Conservation (phyloP, 2,888 invertebrate species). For the Dolomedes plantarius region DNA sequence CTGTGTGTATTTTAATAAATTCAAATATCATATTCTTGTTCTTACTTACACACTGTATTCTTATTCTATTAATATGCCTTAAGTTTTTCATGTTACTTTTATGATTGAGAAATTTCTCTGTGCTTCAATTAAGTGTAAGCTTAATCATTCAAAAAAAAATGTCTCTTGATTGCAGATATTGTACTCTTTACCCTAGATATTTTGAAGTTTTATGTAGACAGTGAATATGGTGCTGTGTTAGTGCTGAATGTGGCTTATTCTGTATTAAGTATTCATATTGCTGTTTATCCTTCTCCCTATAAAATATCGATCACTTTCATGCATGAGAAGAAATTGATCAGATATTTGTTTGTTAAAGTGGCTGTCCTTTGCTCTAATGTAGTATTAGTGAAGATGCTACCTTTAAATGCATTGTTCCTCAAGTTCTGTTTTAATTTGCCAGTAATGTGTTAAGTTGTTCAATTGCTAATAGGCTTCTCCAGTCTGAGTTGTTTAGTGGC, state of each 20-base stretch:
- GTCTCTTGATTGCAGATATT: no score
- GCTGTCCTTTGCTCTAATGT: background rate
- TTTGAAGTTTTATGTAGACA: no score
- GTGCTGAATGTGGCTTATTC: background rate
- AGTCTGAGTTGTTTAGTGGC: background rate
- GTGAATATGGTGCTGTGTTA: no score
- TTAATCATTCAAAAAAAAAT: no score
- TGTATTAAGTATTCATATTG: background rate
- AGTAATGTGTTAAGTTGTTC: background rate
- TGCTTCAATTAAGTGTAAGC: no score
- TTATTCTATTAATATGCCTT: no score
- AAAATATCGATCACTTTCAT: background rate
- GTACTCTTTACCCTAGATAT: no score
- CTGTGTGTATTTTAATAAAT: no score
- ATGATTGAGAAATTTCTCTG: no score
- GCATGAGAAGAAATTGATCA: background rate
- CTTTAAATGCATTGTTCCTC: background rate
- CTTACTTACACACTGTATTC: no score
- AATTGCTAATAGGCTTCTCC: conserved; percentile 7
- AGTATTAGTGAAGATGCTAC: background rate
- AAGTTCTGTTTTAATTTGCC: background rate
- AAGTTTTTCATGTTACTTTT: no score
- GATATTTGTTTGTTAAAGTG: background rate
- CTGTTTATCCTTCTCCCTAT: background rate
- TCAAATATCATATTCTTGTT: no score